Percentiles rank a stretch among this genome's conserved stretches.
Evolutionary conservation across 2,888 invertebrate species (phyloP).

Genomic region (Cryptocephalus moraei): DNA sequence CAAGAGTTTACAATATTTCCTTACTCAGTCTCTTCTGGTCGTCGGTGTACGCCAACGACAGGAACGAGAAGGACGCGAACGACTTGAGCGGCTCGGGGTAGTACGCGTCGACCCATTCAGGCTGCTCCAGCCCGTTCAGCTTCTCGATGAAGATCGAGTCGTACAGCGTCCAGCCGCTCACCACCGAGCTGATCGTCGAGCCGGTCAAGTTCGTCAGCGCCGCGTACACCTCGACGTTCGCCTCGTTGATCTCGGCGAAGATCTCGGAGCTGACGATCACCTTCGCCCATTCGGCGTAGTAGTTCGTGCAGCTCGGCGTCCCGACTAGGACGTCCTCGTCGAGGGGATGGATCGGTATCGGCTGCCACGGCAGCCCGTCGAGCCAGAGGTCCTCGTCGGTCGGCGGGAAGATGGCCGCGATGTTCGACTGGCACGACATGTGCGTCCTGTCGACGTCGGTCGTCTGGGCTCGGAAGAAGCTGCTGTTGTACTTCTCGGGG

Average conservation of each 20-base stretch:
- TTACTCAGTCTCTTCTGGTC: constrained; percentile 5
- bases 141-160: constrained; percentile 8
- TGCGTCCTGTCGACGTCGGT: constrained; percentile 78
- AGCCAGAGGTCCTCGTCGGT: constrained; percentile 47
- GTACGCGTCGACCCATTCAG: constrained; percentile 6
- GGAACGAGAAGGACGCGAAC: not conserved
- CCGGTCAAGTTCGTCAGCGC: constrained; percentile 5
- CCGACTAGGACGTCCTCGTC: constrained; percentile 35
- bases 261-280: constrained; percentile 5
- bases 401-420: constrained; percentile 64
- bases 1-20: not conserved
- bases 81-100: constrained; percentile 9
- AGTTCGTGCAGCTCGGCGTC: not conserved
- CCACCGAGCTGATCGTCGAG: not conserved
- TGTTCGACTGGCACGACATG: constrained; percentile 68
- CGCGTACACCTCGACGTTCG: constrained; percentile 44
- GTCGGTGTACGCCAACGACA: not conserved
- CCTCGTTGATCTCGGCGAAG: constrained; percentile 36
- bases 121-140: constrained; percentile 1
- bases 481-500: constrained; percentile 38
- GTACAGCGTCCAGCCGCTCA: not conserved
- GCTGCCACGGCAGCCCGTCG: constrained; percentile 51
- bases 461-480: constrained; percentile 48
- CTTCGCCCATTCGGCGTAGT: not conserved
- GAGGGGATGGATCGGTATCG: constrained; percentile 58